Conservation (phyloP, 2,113 vertebrate genomes). For the Ammodytes dubius region DNA sequence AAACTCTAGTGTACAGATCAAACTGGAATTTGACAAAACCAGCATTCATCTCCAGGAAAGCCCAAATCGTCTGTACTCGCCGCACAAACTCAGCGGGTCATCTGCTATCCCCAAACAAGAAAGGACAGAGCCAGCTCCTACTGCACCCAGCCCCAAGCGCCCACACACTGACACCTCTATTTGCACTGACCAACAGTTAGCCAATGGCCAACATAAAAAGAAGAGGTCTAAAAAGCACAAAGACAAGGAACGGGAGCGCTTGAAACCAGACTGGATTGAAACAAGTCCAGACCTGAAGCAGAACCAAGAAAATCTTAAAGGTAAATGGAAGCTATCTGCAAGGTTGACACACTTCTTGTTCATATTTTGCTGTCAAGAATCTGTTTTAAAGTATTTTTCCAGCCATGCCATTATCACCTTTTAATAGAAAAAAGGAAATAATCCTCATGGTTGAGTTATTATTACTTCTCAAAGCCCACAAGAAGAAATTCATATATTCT, state of each 20-base stretch:
- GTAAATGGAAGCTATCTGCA: constrained; percentile 62
- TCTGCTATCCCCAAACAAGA: constrained; percentile 64
- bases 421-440: background rate
- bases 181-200: constrained; percentile 72
- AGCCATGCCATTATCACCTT: constrained; percentile 4
- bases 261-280: constrained; percentile 84
- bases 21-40: constrained; percentile 75
- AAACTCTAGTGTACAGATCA: constrained; percentile 66
- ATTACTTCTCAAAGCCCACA: constrained; percentile 11
- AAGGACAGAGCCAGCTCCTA: constrained; percentile 55
- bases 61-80: constrained; percentile 73
- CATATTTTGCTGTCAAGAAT: background rate
- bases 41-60: constrained; percentile 72
- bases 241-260: constrained; percentile 81
- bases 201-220: constrained; percentile 81
- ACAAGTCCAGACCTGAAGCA: constrained; percentile 79
- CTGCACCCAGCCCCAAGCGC: constrained; percentile 61
- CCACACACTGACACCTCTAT: constrained; percentile 60
- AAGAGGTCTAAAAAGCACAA: constrained; percentile 87
- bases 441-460: background rate
- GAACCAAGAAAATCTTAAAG: constrained; percentile 80
- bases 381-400: background rate
- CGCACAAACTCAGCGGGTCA: constrained; percentile 71
- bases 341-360: background rate
- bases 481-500: constrained; percentile 20